Percentiles rank a stretch among this genome's conserved stretches.
phyloP scores from a whole-genome alignment of 2,113 vertebrate species.

The Ctenomys sociabilis region DNA sequence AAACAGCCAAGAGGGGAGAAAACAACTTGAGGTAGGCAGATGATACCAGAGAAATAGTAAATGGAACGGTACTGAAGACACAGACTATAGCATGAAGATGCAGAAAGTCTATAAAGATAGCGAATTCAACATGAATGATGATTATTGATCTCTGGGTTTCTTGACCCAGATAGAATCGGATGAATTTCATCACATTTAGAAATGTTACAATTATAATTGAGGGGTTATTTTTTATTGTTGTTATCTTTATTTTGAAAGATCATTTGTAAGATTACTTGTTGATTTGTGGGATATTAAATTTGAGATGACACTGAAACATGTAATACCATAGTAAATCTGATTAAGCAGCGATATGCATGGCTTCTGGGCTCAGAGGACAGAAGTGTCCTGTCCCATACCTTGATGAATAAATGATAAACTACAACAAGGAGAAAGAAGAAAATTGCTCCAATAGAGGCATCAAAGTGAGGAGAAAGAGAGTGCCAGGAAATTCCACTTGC shows the following conservation, averaged over 20 bases:
- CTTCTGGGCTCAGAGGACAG: background rate
- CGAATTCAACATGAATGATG: background rate
- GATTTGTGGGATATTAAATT: background rate
- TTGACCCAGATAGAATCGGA: background rate
- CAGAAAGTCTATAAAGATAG: background rate
- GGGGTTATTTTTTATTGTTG: background rate
- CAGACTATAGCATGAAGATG: background rate
- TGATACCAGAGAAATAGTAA: background rate
- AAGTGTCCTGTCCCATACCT: background rate
- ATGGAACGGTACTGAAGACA: background rate
- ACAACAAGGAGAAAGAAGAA: background rate
- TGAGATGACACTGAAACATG: background rate
- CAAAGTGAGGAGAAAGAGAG: background rate
- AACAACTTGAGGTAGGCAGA: background rate
- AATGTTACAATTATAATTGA: background rate
- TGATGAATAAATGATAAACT: background rate
- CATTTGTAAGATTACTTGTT: background rate
- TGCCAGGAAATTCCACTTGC: background rate
- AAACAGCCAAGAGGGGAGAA: background rate
- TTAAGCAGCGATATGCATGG: background rate
- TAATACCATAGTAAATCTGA: background rate
- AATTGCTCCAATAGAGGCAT: background rate
- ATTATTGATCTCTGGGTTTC: background rate
- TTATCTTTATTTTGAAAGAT: background rate
- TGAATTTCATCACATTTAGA: background rate